Evolutionary conservation across 30 jellyfish, hydroid and myxozoan species (phyloP), one percentile per base, ranked within the genome.

Genomic region (Cassiopea xamachana): DNA sequence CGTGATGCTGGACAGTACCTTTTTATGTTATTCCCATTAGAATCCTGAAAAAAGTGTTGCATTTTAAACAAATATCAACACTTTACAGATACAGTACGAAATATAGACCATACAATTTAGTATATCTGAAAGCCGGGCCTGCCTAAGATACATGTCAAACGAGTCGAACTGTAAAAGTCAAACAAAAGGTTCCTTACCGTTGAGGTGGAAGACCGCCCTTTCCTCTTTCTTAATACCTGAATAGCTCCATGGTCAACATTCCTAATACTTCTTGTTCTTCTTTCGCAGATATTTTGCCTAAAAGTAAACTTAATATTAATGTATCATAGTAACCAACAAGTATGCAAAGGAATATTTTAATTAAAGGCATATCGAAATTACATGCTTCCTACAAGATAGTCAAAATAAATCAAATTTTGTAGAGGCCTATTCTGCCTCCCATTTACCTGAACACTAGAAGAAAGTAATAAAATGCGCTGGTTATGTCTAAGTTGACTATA

Each of bases 151-250:
- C 9, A 15, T 18, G 75, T 49, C 55, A 39, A 78, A 55, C 75
- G 51, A 51, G 49, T 0, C 27, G 77, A 60, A 17, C 19, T n/a
- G 14, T 78, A 64, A 83, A 69, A 70, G 15, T 86, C 78, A 84
- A 84, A 71, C 85, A 84, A 84, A 75, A 48, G 73, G 80, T 6
- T 59, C 60, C 88, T 1, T 75, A 86, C 93, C 93, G 84, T 44
- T 46, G 87, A 70, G 7, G 44, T 60, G 78, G 89, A 47, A 46
- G 94, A 67, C 94, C 94, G 94, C 94, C 94, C 94, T 87, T 87
- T 87, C 80, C 94, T 76, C 67, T 87, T 87, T 77, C 94, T 76
- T 14, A 71, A 43, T 8, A 1, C 55, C 14, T 49, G 87, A 15
- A 46, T 75, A 49, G 49, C 59, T 46, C 73, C 87, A 78, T 19